Evolutionary conservation across 2,113 vertebrate species (phyloP).

Genomic region (Entosphenus tridentatus): DNA sequence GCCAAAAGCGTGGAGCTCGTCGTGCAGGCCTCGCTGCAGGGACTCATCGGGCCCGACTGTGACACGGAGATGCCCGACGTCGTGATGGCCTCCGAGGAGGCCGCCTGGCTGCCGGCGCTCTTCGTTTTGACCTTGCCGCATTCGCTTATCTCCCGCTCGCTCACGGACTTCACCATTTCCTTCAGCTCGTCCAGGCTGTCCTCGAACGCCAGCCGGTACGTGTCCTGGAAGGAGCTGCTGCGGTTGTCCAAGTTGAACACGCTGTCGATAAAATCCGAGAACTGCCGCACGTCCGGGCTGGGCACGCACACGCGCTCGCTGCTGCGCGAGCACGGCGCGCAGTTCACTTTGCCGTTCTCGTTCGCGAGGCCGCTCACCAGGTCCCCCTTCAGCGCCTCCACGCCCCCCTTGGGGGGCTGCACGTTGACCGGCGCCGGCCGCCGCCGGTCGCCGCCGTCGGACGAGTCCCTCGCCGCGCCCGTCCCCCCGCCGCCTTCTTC

Average conservation of each 20-base stretch:
- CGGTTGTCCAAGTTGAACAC: constrained; percentile 82
- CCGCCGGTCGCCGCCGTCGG: background rate
- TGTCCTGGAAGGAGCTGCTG: constrained; percentile 66
- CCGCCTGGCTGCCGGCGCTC: constrained; percentile 69
- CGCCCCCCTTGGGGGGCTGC: constrained; percentile 25
- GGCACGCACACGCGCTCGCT: constrained; percentile 19
- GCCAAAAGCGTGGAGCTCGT: constrained; percentile 51
- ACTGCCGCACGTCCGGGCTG: constrained; percentile 86
- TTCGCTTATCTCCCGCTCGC: constrained; percentile 56
- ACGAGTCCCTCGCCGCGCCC: constrained; percentile 6
- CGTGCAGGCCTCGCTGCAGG: constrained; percentile 83
- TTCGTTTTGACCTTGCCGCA: constrained; percentile 86
- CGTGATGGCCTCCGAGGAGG: constrained; percentile 46
- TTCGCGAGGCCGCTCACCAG: no score
- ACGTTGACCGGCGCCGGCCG: constrained; percentile 10
- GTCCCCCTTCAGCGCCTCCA: constrained; percentile 12
- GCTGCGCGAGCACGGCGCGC: no score
- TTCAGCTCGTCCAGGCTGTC: constrained; percentile 21
- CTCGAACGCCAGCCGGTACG: constrained; percentile 20
- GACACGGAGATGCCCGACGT: constrained; percentile 91
- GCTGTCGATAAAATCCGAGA: constrained; percentile 89
- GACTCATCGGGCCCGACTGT: constrained; percentile 80
- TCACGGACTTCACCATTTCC: constrained; percentile 32
- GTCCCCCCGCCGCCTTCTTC: constrained; percentile 5
- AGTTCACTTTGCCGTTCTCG: no score